Evolutionary conservation across 2,888 invertebrate species (phyloP).

Genomic region (Xestobium rufovillosum): DNA sequence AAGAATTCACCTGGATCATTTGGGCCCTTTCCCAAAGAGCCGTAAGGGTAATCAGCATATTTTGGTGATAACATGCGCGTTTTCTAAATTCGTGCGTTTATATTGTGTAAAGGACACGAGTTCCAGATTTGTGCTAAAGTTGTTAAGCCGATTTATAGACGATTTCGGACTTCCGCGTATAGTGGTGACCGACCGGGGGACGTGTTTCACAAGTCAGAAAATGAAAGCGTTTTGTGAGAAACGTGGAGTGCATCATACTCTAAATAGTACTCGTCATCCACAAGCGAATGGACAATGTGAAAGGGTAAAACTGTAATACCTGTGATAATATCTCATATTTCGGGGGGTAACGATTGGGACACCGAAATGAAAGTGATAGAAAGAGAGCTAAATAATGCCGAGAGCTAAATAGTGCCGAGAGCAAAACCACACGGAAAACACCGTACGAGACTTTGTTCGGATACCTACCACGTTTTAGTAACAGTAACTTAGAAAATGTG

Average conservation of each 20-base stretch:
- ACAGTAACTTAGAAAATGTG: constrained; percentile 10
- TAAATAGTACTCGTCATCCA: constrained; percentile 20
- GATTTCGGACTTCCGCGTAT: too few species aligned
- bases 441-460: constrained; percentile 20
- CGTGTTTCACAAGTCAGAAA: too few species aligned
- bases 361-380: constrained; percentile 14
- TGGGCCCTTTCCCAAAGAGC: too few species aligned
- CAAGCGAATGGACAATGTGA: constrained; percentile 23
- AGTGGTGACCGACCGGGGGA: too few species aligned
- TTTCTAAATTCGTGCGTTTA: too few species aligned
- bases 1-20: constrained; percentile 21
- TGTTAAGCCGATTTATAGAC: too few species aligned
- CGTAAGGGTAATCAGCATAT: constrained; percentile 7
- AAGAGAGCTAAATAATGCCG: too few species aligned
- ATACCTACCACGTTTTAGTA: constrained; percentile 13
- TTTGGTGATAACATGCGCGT: too few species aligned
- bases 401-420: constrained; percentile 17
- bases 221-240: too few species aligned
- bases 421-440: constrained; percentile 19
- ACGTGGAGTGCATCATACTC: constrained; percentile 16
- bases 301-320: constrained; percentile 17
- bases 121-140: too few species aligned
- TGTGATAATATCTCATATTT: constrained; percentile 10
- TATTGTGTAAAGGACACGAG: too few species aligned
- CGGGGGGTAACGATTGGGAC: constrained; percentile 13